Evolutionary conservation across 2,888 invertebrate genomes (phyloP).

Genomic region (Ditula angustiorana): DNA sequence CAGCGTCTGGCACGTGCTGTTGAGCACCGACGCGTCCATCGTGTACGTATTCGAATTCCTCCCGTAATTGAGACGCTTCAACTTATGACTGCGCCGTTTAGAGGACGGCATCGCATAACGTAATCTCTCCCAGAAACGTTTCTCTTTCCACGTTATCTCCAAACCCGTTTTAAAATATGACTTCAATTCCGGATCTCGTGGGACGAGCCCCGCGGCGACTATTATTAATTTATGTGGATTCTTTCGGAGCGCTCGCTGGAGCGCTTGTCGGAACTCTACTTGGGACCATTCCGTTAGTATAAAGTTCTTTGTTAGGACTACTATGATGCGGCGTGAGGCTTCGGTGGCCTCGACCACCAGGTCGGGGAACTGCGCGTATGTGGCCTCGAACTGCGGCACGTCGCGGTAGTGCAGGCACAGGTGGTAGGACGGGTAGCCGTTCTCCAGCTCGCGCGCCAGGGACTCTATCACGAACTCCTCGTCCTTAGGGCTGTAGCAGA

Average conservation of each 20-base stretch:
- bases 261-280: slow-evolving; percentile 94
- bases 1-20: slow-evolving; percentile 86
- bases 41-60: slow-evolving; percentile 95
- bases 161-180: slow-evolving; percentile 95
- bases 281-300: slow-evolving; percentile 97
- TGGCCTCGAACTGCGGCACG: slow-evolving; percentile 89
- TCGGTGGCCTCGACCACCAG: slow-evolving; percentile 94
- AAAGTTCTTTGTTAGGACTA: slow-evolving; percentile 95
- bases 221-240: slow-evolving; percentile 94
- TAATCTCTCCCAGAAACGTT: slow-evolving; percentile 97
- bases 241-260: slow-evolving; percentile 94
- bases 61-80: slow-evolving; percentile 88
- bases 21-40: slow-evolving; percentile 88
- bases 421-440: slow-evolving; percentile 91
- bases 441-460: slow-evolving; percentile 94
- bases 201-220: slow-evolving; percentile 91
- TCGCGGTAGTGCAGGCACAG: slow-evolving; percentile 96
- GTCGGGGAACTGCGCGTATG: slow-evolving; percentile 90
- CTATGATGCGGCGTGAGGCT: slow-evolving; percentile 93
- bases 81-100: slow-evolving; percentile 86
- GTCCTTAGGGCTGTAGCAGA: slow-evolving; percentile 96
- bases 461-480: slow-evolving; percentile 95
- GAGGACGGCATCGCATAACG: slow-evolving; percentile 95
- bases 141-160: slow-evolving; percentile 95
- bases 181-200: slow-evolving; percentile 94